phyloP scores from a whole-genome alignment of 1,140 invertebrate species.

The Ceratitis capitata region DNA sequence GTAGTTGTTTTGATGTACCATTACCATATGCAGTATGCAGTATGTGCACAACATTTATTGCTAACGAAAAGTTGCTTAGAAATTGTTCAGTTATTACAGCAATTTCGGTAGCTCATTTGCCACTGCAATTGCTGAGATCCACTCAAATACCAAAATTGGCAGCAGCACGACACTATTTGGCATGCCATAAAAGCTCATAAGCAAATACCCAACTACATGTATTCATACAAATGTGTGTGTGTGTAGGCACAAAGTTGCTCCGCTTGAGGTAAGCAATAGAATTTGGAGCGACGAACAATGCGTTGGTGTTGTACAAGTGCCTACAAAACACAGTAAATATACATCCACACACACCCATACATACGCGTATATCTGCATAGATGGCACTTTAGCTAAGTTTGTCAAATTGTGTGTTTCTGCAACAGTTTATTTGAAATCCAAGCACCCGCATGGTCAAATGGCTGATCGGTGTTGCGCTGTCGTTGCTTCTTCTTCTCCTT shows the following conservation, averaged over 20 bases:
- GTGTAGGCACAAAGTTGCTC: not conserved
- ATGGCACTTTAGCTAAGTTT: not conserved
- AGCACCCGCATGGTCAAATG: not conserved
- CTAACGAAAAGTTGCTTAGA: conserved; percentile 5
- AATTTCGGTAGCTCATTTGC: conserved; percentile 22
- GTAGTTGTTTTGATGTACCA: not conserved
- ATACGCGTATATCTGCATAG: not conserved
- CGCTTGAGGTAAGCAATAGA: not conserved
- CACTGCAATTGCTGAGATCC: not conserved
- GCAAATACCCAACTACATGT: not conserved
- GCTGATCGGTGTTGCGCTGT: not conserved
- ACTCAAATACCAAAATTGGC: conserved; percentile 16
- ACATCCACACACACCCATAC: not conserved
- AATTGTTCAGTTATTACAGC: conserved; percentile 34
- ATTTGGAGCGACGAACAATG: not conserved
- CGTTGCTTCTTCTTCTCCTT: no score
- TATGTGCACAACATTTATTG: not conserved
- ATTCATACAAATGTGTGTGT: not conserved
- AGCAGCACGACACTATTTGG: not conserved
- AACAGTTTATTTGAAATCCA: not conserved
- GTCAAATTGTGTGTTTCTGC: not conserved
- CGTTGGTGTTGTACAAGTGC: not conserved
- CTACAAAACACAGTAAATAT: not conserved
- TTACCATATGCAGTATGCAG: not conserved
- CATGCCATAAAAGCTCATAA: not conserved